Conservation (phyloP, 1,140 invertebrate species). For the Pogonomyrmex californicus region DNA sequence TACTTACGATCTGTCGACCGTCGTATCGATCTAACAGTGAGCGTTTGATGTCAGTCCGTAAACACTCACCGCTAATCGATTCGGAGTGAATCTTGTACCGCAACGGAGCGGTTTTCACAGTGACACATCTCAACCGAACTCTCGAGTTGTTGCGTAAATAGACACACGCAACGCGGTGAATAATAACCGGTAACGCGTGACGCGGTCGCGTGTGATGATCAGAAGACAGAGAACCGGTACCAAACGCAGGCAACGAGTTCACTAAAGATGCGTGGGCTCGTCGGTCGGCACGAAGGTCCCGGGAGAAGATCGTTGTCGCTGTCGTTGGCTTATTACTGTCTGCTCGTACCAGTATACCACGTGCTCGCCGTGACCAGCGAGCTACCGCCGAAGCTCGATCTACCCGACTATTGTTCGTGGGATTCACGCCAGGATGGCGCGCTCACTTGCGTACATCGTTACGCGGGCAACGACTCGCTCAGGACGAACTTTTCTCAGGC, state of each 20-base stretch:
- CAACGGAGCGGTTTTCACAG: neutral
- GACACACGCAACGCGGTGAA: neutral
- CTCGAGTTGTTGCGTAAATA: neutral
- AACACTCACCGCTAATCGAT: constrained; percentile 1
- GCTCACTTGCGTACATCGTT: constrained; percentile 92
- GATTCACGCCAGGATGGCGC: constrained; percentile 90
- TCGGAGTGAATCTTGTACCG: constrained; percentile 16
- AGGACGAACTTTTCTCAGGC: constrained; percentile 96
- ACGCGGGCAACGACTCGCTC: constrained; percentile 94
- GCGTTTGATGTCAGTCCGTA: neutral
- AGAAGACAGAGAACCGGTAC: constrained; percentile 58
- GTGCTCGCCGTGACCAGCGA: constrained; percentile 85
- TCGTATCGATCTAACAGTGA: neutral
- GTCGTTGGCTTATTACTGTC: constrained; percentile 74
- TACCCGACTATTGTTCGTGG: constrained; percentile 94
- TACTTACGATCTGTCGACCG: neutral
- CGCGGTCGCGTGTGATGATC: constrained; percentile 51
- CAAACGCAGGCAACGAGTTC: constrained; percentile 69
- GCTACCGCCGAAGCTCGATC: constrained; percentile 91
- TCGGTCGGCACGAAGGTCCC: constrained; percentile 62
- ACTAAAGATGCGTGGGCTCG: constrained; percentile 78
- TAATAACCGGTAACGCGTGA: constrained; percentile 32
- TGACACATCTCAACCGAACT: neutral
- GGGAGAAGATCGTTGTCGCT: constrained; percentile 72
- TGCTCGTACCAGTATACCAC: constrained; percentile 73